These are phyloP conservation scores for Ectemnius lituratus DNA, from an alignment of 2,888 invertebrate genomes.

Conservation along the genomic window DNA sequence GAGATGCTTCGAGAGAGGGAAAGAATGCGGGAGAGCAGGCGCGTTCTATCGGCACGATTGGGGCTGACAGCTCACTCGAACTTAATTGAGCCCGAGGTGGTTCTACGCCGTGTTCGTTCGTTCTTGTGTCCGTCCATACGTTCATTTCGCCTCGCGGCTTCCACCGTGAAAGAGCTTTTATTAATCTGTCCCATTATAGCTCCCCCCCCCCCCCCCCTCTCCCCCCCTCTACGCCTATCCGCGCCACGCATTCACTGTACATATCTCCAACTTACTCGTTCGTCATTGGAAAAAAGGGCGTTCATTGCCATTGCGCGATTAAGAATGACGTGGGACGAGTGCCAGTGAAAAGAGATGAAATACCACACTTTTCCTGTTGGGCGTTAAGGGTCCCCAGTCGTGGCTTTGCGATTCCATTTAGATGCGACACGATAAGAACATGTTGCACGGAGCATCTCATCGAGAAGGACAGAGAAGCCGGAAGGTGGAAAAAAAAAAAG, in stretches of 20 bases:
- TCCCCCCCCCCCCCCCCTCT: no score
- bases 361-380: neutral
- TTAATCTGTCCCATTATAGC: constrained; percentile 50
- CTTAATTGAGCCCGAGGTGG: constrained; percentile 28
- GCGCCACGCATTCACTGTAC: no score
- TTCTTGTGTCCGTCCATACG: neutral
- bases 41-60: constrained; percentile 34
- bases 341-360: neutral
- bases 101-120: neutral
- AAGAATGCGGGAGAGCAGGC: constrained; percentile 20
- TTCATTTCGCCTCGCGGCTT: constrained; percentile 15
- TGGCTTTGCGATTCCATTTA: no score
- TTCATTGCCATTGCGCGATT: no score
- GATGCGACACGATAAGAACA: constrained; percentile 12
- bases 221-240: neutral
- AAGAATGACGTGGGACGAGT: constrained; percentile 9
- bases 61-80: constrained; percentile 23
- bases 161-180: constrained; percentile 27
- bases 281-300: no score
- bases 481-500: constrained; percentile 4
- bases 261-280: no score
- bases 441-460: constrained; percentile 36
- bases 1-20: neutral
- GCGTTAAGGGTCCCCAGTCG: no score
- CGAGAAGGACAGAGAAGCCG: neutral